A percentile compares a stretch with the other conserved stretches of the same genome.
These are phyloP conservation scores for Mesitornis unicolor DNA, from an alignment of 2,113 vertebrate species.

Conservation along the genomic window DNA sequence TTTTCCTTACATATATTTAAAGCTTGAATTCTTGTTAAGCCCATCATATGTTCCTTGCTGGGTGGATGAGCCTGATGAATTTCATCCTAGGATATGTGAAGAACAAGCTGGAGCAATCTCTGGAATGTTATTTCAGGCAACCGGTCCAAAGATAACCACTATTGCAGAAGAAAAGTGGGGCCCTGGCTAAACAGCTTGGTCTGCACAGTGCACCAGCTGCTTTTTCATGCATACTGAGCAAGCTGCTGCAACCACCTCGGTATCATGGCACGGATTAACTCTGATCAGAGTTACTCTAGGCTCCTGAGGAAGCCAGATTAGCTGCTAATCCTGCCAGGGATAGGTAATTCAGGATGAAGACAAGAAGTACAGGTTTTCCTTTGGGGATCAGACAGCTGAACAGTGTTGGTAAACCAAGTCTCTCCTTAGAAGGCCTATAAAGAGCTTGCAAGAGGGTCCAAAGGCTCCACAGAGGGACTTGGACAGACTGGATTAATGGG, in stretches of 20 bases:
- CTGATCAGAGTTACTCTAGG: neutral
- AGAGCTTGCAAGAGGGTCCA: neutral
- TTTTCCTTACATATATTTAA: neutral
- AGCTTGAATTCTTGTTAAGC: neutral
- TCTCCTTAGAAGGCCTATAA: neutral
- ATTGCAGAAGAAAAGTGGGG: neutral
- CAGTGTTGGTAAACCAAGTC: neutral
- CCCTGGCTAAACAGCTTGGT: neutral
- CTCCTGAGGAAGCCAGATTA: neutral
- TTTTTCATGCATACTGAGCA: neutral
- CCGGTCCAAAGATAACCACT: neutral
- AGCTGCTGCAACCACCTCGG: neutral
- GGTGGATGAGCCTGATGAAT: neutral
- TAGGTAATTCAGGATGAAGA: neutral
- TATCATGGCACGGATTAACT: neutral
- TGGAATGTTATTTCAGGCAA: slow-evolving; percentile 26
- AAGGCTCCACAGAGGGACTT: no score
- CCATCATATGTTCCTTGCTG: neutral
- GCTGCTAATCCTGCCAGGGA: neutral
- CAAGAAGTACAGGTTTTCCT: neutral
- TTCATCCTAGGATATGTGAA: neutral
- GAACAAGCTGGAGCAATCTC: neutral
- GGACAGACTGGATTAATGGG: no score
- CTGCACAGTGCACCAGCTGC: neutral
- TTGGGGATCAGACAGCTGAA: neutral